Evolutionary conservation across 1,140 invertebrate genomes (phyloP).

Genomic region (Drosophila parvula): DNA sequence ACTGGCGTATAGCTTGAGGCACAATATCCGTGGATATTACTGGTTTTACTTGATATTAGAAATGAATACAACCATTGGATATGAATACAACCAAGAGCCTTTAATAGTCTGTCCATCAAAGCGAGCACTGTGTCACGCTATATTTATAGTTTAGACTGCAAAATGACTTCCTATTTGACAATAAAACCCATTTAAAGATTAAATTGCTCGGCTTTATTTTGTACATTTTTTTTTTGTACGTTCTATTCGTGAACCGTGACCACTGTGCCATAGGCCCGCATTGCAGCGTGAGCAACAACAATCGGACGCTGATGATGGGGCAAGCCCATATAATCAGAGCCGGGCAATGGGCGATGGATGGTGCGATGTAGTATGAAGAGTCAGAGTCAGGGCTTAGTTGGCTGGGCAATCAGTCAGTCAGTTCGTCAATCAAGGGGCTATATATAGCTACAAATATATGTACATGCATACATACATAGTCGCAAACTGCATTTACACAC

Average conservation of each 20-base stretch:
- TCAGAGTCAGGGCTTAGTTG: constrained; percentile 56
- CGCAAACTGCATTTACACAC: constrained; percentile 12
- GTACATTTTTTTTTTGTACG: too few relatives aligned
- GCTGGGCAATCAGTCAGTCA: constrained; percentile 55
- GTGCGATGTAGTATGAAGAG: constrained; percentile 15
- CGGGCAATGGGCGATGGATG: constrained; percentile 1
- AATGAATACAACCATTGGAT: too few relatives aligned
- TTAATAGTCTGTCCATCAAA: too few relatives aligned
- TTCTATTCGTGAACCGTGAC: fast-evolving
- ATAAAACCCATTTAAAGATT: neutral
- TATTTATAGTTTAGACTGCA: too few relatives aligned
- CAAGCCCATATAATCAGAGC: constrained; percentile 54
- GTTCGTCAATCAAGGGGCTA: constrained; percentile 40
- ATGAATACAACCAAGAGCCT: too few relatives aligned
- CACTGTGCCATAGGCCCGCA: constrained; percentile 33
- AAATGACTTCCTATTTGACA: too few relatives aligned
- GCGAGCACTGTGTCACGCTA: too few relatives aligned
- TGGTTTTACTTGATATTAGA: too few relatives aligned
- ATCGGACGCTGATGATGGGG: constrained; percentile 50
- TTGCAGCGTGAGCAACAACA: constrained; percentile 40
- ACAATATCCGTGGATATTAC: too few relatives aligned
- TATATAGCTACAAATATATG: constrained; percentile 26
- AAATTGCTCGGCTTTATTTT: neutral
- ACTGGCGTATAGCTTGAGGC: too few relatives aligned
- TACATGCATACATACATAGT: neutral